Conservation (phyloP, 2,888 invertebrate genomes). For the Podotricha telesiphe region DNA sequence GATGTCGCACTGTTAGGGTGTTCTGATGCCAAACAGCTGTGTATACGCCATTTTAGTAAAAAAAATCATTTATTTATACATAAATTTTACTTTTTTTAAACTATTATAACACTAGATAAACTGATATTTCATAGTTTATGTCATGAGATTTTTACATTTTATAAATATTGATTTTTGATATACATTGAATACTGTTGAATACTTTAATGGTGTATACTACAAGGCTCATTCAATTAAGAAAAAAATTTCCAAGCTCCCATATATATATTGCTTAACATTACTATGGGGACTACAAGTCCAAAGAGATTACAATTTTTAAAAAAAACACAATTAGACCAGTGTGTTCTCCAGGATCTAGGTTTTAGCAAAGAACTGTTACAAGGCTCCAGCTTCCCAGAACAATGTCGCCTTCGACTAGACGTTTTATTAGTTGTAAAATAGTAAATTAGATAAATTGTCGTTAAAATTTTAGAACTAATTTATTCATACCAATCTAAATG, state of each 20-base stretch:
- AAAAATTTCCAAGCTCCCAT: slow-evolving; percentile 30
- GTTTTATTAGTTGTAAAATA: slow-evolving; percentile 43
- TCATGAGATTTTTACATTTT: background rate
- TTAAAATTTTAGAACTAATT: slow-evolving; percentile 52
- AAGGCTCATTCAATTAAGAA: slow-evolving; percentile 16
- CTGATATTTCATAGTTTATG: background rate
- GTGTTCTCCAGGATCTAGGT: slow-evolving; percentile 5
- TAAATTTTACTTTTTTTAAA: background rate
- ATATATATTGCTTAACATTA: background rate
- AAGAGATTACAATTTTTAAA: background rate
- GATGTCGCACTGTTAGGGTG: slow-evolving; percentile 41
- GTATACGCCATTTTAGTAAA: slow-evolving; percentile 32
- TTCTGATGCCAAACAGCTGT: slow-evolving; percentile 45
- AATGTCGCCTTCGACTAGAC: slow-evolving; percentile 23
- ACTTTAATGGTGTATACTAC: slow-evolving; percentile 26
- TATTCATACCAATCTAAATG: slow-evolving; percentile 47
- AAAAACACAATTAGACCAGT: slow-evolving; percentile 13
- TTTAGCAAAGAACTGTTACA: background rate
- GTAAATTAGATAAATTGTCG: slow-evolving; percentile 54
- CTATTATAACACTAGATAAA: background rate
- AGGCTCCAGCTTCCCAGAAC: slow-evolving; percentile 14
- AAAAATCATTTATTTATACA: slow-evolving; percentile 5
- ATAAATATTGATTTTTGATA: background rate
- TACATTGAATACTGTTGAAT: background rate
- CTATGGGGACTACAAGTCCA: background rate